Percentiles rank a stretch among this genome's conserved stretches.
phyloP scores from a whole-genome alignment of 2,113 vertebrate genomes.

The Glaucidium brasilianum region DNA sequence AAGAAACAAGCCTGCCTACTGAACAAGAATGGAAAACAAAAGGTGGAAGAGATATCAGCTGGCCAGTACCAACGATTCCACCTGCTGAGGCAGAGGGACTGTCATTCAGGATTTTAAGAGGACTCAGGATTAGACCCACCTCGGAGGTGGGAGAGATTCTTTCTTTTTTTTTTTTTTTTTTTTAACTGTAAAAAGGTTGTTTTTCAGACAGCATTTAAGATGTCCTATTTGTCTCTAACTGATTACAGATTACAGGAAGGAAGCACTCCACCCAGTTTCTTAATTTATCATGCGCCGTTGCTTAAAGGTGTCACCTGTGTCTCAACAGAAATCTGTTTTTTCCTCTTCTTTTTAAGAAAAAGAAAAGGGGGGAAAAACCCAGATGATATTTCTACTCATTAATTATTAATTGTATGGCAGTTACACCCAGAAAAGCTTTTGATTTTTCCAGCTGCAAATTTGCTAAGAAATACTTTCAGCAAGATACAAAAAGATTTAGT shows the following conservation, averaged over 20 bases:
- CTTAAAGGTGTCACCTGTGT: background rate
- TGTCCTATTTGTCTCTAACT: background rate
- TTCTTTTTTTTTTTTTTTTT: background rate
- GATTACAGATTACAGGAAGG: constrained; percentile 28
- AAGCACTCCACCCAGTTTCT: constrained; percentile 62
- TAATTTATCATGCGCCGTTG: background rate
- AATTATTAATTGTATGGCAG: background rate
- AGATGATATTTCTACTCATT: background rate
- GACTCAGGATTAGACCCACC: background rate
- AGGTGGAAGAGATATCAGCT: background rate
- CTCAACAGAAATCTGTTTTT: background rate
- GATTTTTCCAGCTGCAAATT: background rate
- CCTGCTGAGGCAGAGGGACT: fast-evolving
- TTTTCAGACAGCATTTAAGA: background rate
- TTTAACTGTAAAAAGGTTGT: background rate
- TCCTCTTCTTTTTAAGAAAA: background rate
- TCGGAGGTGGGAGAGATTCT: background rate
- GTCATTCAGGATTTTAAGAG: background rate
- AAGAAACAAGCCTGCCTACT: background rate
- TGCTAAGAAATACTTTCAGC: background rate
- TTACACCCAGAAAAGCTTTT: background rate
- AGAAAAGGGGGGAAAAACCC: background rate
- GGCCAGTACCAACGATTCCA: background rate
- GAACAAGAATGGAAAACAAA: background rate
- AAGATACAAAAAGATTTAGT: background rate